Conservation (phyloP, 2,113 vertebrate genomes). For the Balaeniceps rex region DNA sequence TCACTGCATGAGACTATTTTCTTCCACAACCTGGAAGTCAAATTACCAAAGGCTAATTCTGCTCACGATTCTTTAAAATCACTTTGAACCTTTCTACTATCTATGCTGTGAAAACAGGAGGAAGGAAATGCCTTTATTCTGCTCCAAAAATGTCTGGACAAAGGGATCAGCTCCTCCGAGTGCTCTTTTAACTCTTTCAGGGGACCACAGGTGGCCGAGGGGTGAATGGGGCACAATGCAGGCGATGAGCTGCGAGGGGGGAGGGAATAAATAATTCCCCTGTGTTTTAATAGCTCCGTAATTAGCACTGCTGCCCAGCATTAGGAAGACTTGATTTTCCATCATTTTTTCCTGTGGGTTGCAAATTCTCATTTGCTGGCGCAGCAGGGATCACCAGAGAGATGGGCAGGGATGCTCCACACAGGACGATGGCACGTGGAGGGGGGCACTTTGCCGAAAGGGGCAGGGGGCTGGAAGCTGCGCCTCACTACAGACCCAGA, state of each 20-base stretch:
- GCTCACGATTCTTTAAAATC: background rate
- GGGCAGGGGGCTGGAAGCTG: background rate
- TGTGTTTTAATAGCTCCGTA: background rate
- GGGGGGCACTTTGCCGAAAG: background rate
- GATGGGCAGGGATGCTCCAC: background rate
- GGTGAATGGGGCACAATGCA: background rate
- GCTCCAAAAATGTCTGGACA: background rate
- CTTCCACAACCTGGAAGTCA: background rate
- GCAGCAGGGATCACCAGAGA: background rate
- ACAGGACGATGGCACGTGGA: fast-evolving
- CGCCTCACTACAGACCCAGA: background rate
- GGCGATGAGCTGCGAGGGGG: background rate
- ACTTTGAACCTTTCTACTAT: background rate
- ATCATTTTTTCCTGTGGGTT: background rate
- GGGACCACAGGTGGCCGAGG: background rate
- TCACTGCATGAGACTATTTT: background rate
- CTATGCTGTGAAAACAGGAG: background rate
- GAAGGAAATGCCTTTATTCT: constrained; percentile 39
- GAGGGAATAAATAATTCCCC: background rate
- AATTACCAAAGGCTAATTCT: background rate
- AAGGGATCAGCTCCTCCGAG: background rate
- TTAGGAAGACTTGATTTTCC: background rate
- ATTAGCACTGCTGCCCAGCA: background rate
- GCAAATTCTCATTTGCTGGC: background rate
- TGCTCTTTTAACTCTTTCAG: constrained; percentile 3